Conservation (phyloP, 2,888 invertebrate species). For the Cryptocephalus primarius region DNA sequence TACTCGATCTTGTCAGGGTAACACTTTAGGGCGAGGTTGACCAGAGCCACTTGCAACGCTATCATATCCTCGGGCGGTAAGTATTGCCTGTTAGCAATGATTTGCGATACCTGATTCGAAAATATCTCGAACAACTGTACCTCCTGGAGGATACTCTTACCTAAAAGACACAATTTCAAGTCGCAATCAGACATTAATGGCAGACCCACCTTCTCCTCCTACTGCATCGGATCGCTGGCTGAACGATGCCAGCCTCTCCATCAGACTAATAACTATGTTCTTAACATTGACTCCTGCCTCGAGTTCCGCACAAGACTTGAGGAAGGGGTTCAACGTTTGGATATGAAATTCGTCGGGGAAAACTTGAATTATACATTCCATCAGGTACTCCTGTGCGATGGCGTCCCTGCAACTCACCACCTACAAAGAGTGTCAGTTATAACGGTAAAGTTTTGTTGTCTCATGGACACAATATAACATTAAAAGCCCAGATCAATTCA, state of each 20-base stretch:
- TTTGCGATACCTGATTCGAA: conserved; percentile 91
- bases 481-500: too few relatives aligned
- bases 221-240: conserved; percentile 64
- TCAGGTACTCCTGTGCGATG: conserved; percentile 97
- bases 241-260: conserved; percentile 79
- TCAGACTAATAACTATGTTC: conserved; percentile 93
- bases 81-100: conserved; percentile 85
- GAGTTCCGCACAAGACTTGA: conserved; percentile 94
- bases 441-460: too few relatives aligned
- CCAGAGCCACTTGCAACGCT: conserved; percentile 85
- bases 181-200: neutral
- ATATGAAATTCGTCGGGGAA: conserved; percentile 99
- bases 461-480: too few relatives aligned
- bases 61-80: conserved; percentile 95
- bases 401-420: conserved; percentile 96
- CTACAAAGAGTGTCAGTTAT: conserved; percentile 15
- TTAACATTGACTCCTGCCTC: conserved; percentile 95
- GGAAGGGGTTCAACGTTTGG: conserved; percentile 86
- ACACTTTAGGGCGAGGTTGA: conserved; percentile 91
- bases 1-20: conserved; percentile 92
- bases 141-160: conserved; percentile 42
- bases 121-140: conserved; percentile 97
- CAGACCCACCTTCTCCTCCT: conserved; percentile 28
- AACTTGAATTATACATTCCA: conserved; percentile 98
- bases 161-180: conserved; percentile 7